Conservation (phyloP, 2,113 vertebrate species). For the Sylvia atricapilla region DNA sequence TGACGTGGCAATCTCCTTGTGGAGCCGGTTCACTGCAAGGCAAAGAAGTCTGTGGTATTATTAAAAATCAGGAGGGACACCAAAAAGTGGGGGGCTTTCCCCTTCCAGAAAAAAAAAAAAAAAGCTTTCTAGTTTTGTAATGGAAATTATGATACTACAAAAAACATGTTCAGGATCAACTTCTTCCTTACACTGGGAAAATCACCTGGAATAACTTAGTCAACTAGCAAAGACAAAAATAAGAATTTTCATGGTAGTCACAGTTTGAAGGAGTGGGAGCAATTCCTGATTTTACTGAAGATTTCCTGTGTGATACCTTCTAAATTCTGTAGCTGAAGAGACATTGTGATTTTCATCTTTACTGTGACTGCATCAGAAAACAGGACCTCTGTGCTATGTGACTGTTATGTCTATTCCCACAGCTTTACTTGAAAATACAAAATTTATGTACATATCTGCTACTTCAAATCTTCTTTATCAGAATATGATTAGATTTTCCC, state of each 20-base stretch:
- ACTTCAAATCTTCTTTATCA: constrained; percentile 26
- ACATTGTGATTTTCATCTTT: not conserved
- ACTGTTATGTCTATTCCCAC: not conserved
- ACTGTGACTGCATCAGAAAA: not conserved
- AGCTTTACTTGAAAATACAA: not conserved
- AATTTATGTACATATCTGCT: not conserved
- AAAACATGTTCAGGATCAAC: not conserved
- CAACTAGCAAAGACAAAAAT: not conserved
- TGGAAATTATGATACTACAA: not conserved
- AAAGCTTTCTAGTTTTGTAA: not conserved
- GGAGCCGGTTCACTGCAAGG: constrained; percentile 53
- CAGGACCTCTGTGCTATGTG: not conserved
- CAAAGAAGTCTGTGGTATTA: constrained; percentile 19
- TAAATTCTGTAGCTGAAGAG: not conserved
- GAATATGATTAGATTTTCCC: not conserved
- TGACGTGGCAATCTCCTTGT: constrained; percentile 54
- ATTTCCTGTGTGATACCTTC: not conserved
- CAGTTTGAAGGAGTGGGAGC: not conserved
- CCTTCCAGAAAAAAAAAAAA: not conserved
- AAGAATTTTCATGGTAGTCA: not conserved
- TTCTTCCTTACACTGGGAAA: not conserved
- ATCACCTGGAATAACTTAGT: not conserved
- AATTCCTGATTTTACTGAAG: not conserved
- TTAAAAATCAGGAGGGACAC: not conserved
- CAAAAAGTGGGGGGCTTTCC: not conserved